Evolutionary conservation across 2,888 invertebrate genomes (phyloP).

Genomic region (Eutolmus rufibarbis): DNA sequence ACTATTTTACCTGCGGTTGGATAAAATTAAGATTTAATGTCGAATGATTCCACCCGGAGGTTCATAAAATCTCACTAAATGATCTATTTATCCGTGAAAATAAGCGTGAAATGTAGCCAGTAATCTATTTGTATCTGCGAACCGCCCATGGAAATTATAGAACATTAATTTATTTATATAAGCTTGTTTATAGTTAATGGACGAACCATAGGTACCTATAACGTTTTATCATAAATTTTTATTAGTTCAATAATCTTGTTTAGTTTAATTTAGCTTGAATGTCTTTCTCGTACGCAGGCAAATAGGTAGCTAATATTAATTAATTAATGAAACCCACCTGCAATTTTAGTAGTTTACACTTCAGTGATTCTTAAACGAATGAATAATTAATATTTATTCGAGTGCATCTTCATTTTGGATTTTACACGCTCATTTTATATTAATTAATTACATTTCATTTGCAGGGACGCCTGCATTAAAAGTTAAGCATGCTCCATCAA

Average conservation of each 20-base stretch:
- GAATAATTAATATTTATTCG: too few relatives aligned
- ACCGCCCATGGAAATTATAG: neutral
- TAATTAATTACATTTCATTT: neutral
- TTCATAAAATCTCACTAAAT: neutral
- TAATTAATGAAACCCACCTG: neutral
- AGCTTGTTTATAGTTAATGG: neutral
- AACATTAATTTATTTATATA: too few relatives aligned
- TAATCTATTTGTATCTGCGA: neutral
- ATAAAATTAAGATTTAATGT: neutral
- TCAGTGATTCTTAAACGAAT: neutral
- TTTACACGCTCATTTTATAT: neutral
- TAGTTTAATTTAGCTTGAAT: neutral
- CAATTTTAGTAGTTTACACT: neutral
- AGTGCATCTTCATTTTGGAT: neutral
- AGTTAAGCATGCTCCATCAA: neutral
- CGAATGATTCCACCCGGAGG: neutral
- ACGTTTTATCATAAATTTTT: neutral
- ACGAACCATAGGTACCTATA: neutral
- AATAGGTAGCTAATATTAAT: neutral
- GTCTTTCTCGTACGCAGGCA: neutral
- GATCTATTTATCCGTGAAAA: neutral
- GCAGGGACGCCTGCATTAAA: neutral
- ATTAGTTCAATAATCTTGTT: neutral
- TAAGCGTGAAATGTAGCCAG: neutral
- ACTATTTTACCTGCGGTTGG: neutral